phyloP scores from a whole-genome alignment of 2,888 invertebrate species.

The Tanypteryx hageni region DNA sequence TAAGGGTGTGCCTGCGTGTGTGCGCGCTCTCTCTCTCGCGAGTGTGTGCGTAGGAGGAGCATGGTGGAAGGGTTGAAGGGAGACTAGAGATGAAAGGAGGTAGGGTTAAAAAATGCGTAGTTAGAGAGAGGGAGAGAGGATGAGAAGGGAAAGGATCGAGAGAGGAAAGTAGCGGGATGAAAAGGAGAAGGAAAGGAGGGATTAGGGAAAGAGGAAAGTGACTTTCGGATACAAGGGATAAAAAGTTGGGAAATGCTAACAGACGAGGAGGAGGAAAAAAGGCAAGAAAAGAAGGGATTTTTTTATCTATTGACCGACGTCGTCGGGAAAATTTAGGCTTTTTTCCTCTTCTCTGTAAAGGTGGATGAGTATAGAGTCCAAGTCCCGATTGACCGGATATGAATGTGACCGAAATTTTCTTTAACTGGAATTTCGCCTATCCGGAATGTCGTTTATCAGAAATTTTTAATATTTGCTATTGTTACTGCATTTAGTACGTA shows the following conservation, averaged over 20 bases:
- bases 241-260: slow-evolving; percentile 16
- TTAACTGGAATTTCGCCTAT: too few species aligned
- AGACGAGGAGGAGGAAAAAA: neutral
- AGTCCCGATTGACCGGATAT: too few species aligned
- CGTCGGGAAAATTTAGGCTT: neutral
- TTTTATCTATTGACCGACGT: neutral
- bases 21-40: too few species aligned
- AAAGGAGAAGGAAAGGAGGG: neutral
- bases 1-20: neutral
- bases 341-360: neutral
- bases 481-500: too few species aligned
- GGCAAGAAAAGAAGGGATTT: neutral
- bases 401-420: too few species aligned
- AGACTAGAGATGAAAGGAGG: neutral
- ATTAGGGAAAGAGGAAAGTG: neutral
- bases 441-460: too few species aligned
- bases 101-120: neutral
- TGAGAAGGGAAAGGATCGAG: neutral
- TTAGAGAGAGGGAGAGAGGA: neutral
- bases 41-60: neutral
- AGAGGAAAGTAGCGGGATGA: neutral
- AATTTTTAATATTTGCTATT: too few species aligned
- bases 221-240: neutral
- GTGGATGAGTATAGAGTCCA: too few species aligned
- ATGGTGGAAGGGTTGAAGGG: neutral